phyloP scores from a whole-genome alignment of 2,113 vertebrate genomes.

The Saccopteryx bilineata region DNA sequence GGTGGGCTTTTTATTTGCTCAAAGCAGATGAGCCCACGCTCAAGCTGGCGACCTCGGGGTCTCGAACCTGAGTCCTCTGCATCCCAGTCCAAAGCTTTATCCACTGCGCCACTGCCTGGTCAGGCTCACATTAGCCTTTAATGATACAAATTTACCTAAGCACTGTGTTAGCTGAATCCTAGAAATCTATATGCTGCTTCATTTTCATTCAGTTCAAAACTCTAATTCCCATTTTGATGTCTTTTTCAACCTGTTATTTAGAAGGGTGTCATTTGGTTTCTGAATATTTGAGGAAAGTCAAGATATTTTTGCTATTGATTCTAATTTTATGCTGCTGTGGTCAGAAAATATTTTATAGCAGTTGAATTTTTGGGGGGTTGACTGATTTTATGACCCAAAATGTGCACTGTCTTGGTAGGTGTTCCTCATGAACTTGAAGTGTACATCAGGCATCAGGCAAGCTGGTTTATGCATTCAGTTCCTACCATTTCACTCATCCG shows the following conservation, averaged over 20 bases:
- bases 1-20: too few species aligned
- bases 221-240: neutral
- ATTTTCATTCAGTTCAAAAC: neutral
- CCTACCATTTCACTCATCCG: accelerated
- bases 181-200: neutral
- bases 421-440: neutral
- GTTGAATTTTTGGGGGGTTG: neutral
- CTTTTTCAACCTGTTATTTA: neutral
- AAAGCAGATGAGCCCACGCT: too few species aligned
- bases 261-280: neutral
- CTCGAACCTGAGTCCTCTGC: too few species aligned
- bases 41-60: too few species aligned
- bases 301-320: neutral
- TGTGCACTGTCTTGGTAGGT: accelerated
- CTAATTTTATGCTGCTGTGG: neutral
- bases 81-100: too few species aligned
- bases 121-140: too few species aligned
- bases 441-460: neutral
- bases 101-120: too few species aligned
- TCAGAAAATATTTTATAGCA: neutral
- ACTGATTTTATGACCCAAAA: neutral
- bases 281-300: neutral
- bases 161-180: neutral
- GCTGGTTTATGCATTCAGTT: accelerated
- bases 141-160: neutral